phyloP scores from a whole-genome alignment of 2,888 invertebrate genomes.

The Eupsilia transversa region DNA sequence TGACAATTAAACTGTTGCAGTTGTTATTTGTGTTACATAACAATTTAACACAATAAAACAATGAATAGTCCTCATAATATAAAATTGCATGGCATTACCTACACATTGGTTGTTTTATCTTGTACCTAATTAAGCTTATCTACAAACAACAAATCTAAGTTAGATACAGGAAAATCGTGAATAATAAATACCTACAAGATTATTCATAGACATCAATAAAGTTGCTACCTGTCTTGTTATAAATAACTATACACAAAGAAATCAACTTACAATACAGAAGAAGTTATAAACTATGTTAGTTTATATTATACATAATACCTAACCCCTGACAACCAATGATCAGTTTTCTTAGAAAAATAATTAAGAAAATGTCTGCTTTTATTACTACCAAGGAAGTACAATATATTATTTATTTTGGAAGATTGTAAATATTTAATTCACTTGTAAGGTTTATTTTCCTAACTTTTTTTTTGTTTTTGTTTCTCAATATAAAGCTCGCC shows the following conservation, averaged over 20 bases:
- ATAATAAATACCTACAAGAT: background rate
- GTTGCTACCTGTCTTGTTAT: background rate
- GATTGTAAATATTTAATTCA: too few relatives aligned
- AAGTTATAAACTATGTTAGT: background rate
- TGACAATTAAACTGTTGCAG: background rate
- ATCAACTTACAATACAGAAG: constrained; percentile 3
- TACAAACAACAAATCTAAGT: constrained; percentile 11
- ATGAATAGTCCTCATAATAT: background rate
- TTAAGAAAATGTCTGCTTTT: too few relatives aligned
- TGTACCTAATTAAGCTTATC: constrained; percentile 2
- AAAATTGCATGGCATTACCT: background rate
- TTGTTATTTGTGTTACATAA: background rate
- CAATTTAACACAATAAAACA: background rate
- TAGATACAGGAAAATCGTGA: constrained; percentile 4
- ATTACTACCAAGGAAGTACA: too few relatives aligned
- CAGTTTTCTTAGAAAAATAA: background rate
- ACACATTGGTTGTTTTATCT: background rate
- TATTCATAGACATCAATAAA: constrained; percentile 16
- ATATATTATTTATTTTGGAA: too few relatives aligned
- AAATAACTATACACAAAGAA: background rate
- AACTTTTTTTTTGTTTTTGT: background rate
- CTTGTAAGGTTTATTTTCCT: background rate
- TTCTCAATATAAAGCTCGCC: background rate
- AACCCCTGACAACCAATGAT: background rate
- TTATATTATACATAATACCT: background rate